phyloP scores from a whole-genome alignment of 2,888 invertebrate genomes.

The Sicus ferrugineus region DNA sequence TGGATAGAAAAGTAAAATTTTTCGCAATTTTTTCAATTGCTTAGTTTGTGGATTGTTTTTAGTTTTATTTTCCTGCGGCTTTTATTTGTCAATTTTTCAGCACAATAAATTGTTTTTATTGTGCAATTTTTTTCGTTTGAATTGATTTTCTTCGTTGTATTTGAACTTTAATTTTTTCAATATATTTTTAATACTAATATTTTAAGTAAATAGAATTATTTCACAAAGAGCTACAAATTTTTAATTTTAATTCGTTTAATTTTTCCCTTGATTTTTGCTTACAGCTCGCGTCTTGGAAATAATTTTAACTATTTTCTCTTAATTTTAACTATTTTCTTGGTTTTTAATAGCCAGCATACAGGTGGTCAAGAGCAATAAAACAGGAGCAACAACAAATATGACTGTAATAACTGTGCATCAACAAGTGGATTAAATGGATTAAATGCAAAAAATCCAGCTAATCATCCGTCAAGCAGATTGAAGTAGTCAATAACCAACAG shows the following conservation, averaged over 20 bases:
- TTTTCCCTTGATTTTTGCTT: too few relatives aligned
- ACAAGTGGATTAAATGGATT: not conserved
- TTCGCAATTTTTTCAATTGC: not conserved
- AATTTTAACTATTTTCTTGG: not conserved
- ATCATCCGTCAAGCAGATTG: not conserved
- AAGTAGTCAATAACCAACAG: not conserved
- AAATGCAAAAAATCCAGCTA: not conserved
- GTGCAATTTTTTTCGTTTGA: not conserved
- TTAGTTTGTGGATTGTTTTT: not conserved
- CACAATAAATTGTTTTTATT: not conserved
- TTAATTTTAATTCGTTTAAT: too few relatives aligned
- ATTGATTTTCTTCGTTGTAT: not conserved
- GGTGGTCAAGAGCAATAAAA: not conserved
- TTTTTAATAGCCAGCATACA: conserved; percentile 4
- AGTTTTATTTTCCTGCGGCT: conserved; percentile 3
- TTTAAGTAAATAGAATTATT: too few relatives aligned
- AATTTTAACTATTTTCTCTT: not conserved
- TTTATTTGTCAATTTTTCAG: too few relatives aligned
- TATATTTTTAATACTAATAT: too few relatives aligned
- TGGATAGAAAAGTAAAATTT: not conserved
- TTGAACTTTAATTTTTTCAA: too few relatives aligned
- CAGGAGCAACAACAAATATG: not conserved
- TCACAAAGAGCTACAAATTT: too few relatives aligned
- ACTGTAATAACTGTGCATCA: too few relatives aligned
- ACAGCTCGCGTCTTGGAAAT: too few relatives aligned